Conservation (phyloP, 2,888 invertebrate genomes). For the Drosophila acutilabella region DNA sequence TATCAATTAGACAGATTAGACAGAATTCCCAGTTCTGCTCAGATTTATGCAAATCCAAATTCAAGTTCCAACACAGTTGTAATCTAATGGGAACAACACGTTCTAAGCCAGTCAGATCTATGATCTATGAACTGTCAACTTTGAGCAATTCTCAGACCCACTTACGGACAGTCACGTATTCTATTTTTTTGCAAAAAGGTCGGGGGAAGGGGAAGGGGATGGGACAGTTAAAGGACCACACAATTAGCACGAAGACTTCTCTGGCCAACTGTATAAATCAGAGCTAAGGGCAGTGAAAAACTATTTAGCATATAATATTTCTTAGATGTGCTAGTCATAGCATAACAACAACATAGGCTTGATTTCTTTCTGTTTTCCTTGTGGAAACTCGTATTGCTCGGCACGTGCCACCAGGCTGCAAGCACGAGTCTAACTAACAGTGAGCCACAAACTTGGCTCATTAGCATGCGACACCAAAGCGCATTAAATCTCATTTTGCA, state of each 20-base stretch:
- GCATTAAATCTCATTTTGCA: constrained; percentile 76
- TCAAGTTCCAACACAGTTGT: not conserved
- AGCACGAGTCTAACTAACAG: constrained; percentile 36
- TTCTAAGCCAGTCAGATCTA: constrained; percentile 18
- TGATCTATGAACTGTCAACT: constrained; percentile 38
- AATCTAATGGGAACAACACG: constrained; percentile 6
- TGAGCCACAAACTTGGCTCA: constrained; percentile 66
- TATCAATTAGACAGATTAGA: too few species aligned
- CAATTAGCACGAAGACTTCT: constrained; percentile 73
- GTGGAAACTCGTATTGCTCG: constrained; percentile 42
- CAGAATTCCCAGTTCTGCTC: not conserved
- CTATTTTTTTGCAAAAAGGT: not conserved
- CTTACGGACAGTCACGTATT: constrained; percentile 42
- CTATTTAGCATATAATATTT: constrained; percentile 68
- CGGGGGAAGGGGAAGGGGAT: too few species aligned
- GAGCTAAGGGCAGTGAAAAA: constrained; percentile 37
- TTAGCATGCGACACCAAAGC: constrained; percentile 77
- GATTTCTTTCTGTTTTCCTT: constrained; percentile 13
- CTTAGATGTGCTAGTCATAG: constrained; percentile 51
- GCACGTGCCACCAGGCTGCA: constrained; percentile 61
- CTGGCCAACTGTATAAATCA: constrained; percentile 51
- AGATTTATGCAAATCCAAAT: not conserved
- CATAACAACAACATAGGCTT: constrained; percentile 28
- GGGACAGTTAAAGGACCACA: constrained; percentile 33
- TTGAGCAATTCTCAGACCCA: constrained; percentile 25